A percentile compares a stretch with the other conserved stretches of the same genome.
phyloP scores from a whole-genome alignment of 2,888 invertebrate species.

The Eupithecia vulgata region DNA sequence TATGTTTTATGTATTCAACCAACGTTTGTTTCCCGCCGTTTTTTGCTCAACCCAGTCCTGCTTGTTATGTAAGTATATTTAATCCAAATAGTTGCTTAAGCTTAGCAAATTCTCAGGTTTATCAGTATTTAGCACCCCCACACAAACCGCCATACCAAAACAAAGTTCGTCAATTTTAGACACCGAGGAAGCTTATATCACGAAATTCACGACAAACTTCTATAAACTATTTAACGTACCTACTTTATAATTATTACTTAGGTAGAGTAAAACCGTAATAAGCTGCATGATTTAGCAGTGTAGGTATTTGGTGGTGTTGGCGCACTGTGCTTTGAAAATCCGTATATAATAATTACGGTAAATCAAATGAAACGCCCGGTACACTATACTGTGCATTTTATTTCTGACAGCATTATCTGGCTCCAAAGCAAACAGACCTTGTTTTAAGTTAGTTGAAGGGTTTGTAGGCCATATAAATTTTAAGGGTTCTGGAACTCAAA shows the following conservation, averaged over 20 bases:
- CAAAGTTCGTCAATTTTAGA: slow-evolving; percentile 6
- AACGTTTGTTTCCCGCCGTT: neutral
- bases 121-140: neutral
- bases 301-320: neutral
- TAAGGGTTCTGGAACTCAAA: too few relatives aligned
- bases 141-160: slow-evolving; percentile 1
- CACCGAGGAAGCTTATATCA: slow-evolving; percentile 1
- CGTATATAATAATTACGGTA: neutral
- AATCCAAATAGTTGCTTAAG: neutral
- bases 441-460: too few relatives aligned
- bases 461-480: too few relatives aligned
- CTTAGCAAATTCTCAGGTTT: neutral
- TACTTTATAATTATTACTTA: neutral
- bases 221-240: neutral
- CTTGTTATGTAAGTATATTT: neutral
- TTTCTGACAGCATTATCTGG: neutral
- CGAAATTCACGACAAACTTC: slow-evolving; percentile 9
- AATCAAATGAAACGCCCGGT: too few relatives aligned
- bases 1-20: too few relatives aligned
- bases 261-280: slow-evolving; percentile 1
- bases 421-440: neutral
- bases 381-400: too few relatives aligned
- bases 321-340: neutral
- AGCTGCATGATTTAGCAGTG: neutral
- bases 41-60: neutral